A percentile compares a stretch with the other conserved stretches of the same genome.
These are phyloP conservation scores for Phalacrocorax carbo DNA, from an alignment of 2,113 vertebrate species.

Conservation along the genomic window DNA sequence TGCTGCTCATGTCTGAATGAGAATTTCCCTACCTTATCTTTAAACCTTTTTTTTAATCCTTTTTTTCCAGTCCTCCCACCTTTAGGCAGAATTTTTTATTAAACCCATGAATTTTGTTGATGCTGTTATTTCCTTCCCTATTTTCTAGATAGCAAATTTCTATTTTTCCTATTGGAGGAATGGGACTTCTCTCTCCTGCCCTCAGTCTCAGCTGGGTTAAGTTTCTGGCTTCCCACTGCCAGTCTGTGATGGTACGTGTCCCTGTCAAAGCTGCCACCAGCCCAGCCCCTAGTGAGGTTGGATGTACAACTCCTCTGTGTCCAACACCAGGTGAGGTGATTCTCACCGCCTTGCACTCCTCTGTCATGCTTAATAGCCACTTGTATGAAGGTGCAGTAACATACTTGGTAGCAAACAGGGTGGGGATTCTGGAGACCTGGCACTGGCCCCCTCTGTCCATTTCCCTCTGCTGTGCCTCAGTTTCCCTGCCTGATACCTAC, in stretches of 20 bases:
- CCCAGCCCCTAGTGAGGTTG: not conserved
- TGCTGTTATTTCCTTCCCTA: not conserved
- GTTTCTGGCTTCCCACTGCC: not conserved
- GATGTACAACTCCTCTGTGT: not conserved
- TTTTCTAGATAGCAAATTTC: not conserved
- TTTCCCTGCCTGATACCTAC: not conserved
- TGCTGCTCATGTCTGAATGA: not conserved
- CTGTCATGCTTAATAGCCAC: not conserved
- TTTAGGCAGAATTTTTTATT: not conserved
- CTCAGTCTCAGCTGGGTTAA: not conserved
- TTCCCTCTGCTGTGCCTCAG: not conserved
- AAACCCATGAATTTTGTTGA: not conserved
- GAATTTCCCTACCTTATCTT: not conserved
- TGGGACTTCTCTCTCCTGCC: not conserved
- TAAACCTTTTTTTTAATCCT: not conserved
- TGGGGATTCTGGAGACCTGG: not conserved
- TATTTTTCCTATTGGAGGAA: not conserved
- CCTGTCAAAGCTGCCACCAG: not conserved
- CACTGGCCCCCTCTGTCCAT: not conserved
- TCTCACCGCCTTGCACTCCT: not conserved
- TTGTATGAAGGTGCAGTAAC: not conserved
- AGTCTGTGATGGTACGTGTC: too few species aligned
- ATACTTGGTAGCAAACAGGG: accelerated
- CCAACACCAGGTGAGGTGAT: not conserved
- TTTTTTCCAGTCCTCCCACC: not conserved